Conservation (phyloP, 2,888 invertebrate species). For the Drosophila monieri region DNA sequence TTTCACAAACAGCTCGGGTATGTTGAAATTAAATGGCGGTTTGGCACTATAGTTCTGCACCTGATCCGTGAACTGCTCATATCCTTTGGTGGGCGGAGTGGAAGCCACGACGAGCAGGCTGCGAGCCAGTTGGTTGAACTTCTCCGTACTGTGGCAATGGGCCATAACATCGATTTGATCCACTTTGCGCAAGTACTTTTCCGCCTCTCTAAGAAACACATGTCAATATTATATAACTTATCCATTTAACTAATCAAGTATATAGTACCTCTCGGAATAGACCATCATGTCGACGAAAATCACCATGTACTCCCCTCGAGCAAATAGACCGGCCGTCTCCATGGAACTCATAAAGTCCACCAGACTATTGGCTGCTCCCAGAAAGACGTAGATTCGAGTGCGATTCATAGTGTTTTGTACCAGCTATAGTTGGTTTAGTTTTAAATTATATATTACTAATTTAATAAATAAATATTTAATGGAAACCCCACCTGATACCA, state of each 20-base stretch:
- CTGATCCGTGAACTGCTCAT: constrained; percentile 90
- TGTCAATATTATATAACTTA: background rate
- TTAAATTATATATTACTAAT: background rate
- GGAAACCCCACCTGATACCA: constrained; percentile 89
- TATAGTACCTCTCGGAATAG: constrained; percentile 88
- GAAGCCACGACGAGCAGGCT: constrained; percentile 95
- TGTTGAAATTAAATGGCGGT: constrained; percentile 92
- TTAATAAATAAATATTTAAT: background rate
- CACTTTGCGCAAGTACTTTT: constrained; percentile 91
- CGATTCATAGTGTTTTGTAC: constrained; percentile 92
- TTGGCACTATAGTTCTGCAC: constrained; percentile 91
- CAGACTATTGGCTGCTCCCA: constrained; percentile 93
- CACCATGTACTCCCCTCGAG: constrained; percentile 97
- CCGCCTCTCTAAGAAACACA: constrained; percentile 85
- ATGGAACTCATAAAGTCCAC: constrained; percentile 96
- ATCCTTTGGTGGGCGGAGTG: constrained; percentile 90
- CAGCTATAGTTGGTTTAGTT: constrained; percentile 63
- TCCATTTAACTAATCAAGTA: too few relatives aligned
- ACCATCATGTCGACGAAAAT: constrained; percentile 97
- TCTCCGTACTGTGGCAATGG: constrained; percentile 86
- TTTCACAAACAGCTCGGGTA: constrained; percentile 86
- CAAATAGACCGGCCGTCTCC: constrained; percentile 94
- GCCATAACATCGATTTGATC: constrained; percentile 86
- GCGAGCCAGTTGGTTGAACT: constrained; percentile 87
- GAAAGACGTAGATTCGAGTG: constrained; percentile 96